A percentile compares a stretch with the other conserved stretches of the same genome.
phyloP scores from a whole-genome alignment of 2,888 invertebrate genomes.

The Calameuta pallipes region DNA sequence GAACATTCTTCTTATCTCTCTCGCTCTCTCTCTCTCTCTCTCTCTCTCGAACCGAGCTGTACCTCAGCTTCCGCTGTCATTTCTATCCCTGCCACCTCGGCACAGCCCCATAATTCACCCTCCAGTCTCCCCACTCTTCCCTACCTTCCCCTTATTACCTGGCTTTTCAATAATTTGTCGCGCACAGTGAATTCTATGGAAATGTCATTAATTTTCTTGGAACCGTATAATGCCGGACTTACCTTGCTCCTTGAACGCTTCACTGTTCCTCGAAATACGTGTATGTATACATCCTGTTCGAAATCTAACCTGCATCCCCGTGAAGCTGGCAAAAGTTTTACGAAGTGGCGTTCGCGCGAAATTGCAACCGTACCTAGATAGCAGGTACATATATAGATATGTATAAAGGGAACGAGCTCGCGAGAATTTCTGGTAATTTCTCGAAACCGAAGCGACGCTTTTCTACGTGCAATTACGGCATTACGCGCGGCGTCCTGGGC shows the following conservation, averaged over 20 bases:
- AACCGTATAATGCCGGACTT: not conserved
- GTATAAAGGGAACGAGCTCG: not conserved
- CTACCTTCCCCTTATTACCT: not conserved
- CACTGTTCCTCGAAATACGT: not conserved
- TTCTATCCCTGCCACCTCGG: not conserved
- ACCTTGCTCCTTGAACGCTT: not conserved
- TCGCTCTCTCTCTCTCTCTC: not conserved
- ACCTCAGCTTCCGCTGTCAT: not conserved
- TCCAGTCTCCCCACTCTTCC: not conserved
- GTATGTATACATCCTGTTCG: not conserved
- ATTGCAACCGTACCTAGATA: not conserved
- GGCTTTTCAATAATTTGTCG: not conserved
- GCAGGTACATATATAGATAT: not conserved
- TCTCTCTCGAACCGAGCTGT: not conserved
- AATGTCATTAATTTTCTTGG: not conserved
- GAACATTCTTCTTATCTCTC: not conserved
- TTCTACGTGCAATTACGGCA: not conserved
- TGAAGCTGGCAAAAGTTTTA: not conserved
- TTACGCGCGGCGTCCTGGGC: not conserved
- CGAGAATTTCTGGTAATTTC: not conserved
- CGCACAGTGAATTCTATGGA: not conserved
- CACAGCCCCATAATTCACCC: not conserved
- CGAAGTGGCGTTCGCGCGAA: not conserved
- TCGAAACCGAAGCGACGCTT: not conserved
- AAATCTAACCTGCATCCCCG: not conserved